Percentiles rank a stretch among this genome's conserved stretches.
These are phyloP conservation scores for Trilocha varians DNA, from an alignment of 2,888 invertebrate genomes.

Conservation along the genomic window DNA sequence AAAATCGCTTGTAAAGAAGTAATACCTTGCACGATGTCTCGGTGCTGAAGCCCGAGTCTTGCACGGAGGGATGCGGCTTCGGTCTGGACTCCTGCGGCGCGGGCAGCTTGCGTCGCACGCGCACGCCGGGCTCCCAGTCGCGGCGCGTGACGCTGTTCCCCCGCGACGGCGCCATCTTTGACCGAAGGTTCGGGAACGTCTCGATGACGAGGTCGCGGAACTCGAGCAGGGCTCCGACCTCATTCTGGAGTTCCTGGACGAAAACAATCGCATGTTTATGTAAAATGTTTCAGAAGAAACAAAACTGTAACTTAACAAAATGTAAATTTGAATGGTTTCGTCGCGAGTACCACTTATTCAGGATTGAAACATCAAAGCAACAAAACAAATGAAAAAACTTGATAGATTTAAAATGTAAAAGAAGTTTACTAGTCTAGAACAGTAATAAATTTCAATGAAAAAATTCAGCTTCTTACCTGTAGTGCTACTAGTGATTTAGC, in stretches of 20 bases:
- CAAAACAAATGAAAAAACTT: too few species aligned
- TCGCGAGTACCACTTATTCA: too few species aligned
- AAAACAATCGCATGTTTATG: too few species aligned
- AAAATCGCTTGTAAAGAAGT: not conserved
- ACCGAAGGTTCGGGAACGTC: constrained; percentile 92
- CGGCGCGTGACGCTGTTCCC: constrained; percentile 66
- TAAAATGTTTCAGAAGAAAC: too few species aligned
- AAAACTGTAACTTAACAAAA: too few species aligned
- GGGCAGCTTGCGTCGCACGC: constrained; percentile 78
- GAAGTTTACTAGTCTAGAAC: too few species aligned
- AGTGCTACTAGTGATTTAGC: constrained; percentile 89
- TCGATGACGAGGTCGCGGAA: constrained; percentile 95
- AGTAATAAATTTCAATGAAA: not conserved
- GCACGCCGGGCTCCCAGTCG: constrained; percentile 88
- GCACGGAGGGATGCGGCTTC: constrained; percentile 78
- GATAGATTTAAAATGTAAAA: too few species aligned
- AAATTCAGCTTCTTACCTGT: constrained; percentile 64
- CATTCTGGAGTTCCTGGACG: constrained; percentile 88
- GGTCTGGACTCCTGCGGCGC: constrained; percentile 50
- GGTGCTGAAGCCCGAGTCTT: constrained; percentile 92
- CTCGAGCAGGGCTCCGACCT: constrained; percentile 91
- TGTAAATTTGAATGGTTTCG: too few species aligned
- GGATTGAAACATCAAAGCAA: too few species aligned
- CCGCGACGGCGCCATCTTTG: constrained; percentile 84
- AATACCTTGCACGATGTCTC: constrained; percentile 84